Percentiles rank a stretch among this genome's conserved stretches.
These are phyloP conservation scores for Charadrius vociferus DNA, from an alignment of 2,113 vertebrate genomes.

Conservation along the genomic window DNA sequence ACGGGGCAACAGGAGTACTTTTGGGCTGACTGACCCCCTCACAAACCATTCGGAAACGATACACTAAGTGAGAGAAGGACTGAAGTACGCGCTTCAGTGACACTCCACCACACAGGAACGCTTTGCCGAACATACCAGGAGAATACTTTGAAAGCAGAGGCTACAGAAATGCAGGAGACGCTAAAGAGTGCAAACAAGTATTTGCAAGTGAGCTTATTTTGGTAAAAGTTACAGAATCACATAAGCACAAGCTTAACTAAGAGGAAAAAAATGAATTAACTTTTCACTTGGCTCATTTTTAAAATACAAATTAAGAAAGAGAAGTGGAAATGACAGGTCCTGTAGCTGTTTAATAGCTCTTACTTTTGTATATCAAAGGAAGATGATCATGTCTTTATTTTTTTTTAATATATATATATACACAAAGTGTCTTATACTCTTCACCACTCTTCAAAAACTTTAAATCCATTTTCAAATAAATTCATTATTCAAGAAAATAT, in stretches of 20 bases:
- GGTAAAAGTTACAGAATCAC: background rate
- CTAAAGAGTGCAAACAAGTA: background rate
- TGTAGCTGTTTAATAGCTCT: background rate
- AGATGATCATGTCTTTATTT: rapidly evolving
- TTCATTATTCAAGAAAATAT: background rate
- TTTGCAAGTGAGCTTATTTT: background rate
- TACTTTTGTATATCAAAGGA: background rate
- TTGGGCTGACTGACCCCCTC: background rate
- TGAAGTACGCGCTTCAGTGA: background rate
- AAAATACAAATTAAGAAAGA: background rate
- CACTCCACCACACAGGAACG: too few relatives aligned
- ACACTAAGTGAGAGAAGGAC: background rate
- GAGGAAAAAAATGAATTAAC: background rate
- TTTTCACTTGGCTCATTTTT: background rate
- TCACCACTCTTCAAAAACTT: background rate
- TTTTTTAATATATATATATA: too few relatives aligned
- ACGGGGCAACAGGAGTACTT: too few relatives aligned
- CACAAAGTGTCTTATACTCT: background rate
- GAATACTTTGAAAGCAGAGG: background rate
- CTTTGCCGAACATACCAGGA: background rate
- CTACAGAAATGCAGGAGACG: background rate
- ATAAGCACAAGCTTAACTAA: background rate
- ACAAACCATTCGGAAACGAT: background rate
- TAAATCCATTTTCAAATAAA: background rate
- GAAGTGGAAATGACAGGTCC: background rate